Evolutionary conservation across 2,888 invertebrate genomes (phyloP).

Genomic region (Aphrophora alni): DNA sequence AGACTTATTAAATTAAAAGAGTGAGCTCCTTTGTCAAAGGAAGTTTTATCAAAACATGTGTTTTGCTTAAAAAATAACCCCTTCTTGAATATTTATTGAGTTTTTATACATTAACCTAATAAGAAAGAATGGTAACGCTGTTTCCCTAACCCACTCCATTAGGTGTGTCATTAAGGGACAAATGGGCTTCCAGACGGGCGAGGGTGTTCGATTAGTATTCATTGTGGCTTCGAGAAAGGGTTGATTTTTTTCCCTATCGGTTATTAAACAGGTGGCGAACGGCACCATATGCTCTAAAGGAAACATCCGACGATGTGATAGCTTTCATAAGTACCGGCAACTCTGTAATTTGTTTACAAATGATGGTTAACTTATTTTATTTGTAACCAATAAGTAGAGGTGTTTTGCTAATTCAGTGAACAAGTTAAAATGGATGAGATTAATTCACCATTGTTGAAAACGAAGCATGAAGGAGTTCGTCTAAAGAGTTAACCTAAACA

Average conservation of each 20-base stretch:
- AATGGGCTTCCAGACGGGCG: conserved; percentile 14
- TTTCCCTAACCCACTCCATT: conserved; percentile 37
- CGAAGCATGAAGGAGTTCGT: too few relatives aligned
- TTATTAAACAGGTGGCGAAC: conserved; percentile 38
- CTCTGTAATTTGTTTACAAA: not conserved
- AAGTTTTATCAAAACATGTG: not conserved
- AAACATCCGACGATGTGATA: not conserved
- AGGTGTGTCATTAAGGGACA: conserved; percentile 33
- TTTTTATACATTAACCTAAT: not conserved
- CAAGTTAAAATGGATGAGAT: too few relatives aligned
- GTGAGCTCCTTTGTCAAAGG: not conserved
- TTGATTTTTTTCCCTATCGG: conserved; percentile 42
- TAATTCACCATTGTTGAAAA: too few relatives aligned
- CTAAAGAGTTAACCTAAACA: too few relatives aligned
- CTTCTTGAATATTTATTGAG: not conserved
- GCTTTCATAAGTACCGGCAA: not conserved
- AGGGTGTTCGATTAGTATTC: conserved; percentile 38
- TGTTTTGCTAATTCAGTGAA: too few relatives aligned
- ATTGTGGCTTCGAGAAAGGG: conserved; percentile 38
- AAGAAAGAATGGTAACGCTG: conserved; percentile 22
- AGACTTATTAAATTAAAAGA: too few relatives aligned
- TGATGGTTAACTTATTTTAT: not conserved
- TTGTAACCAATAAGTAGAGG: too few relatives aligned
- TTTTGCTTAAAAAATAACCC: not conserved
- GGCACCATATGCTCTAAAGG: not conserved